These are phyloP conservation scores for Chalcosyrphus nemorum DNA, from an alignment of 2,888 invertebrate species.

Conservation along the genomic window DNA sequence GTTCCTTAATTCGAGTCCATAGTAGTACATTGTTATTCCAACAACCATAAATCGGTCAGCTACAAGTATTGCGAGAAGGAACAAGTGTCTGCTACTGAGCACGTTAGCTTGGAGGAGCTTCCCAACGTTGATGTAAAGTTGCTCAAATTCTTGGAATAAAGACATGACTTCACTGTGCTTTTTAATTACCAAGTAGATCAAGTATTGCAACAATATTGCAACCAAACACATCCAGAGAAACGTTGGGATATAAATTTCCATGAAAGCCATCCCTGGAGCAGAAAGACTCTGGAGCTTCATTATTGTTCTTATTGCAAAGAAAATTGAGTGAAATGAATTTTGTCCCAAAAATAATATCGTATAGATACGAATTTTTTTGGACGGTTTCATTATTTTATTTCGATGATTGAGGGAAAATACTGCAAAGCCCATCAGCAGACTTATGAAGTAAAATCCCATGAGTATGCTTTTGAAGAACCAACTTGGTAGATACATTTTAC, in stretches of 20 bases:
- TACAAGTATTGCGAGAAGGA: background rate
- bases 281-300: background rate
- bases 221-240: background rate
- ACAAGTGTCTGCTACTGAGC: background rate
- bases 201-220: background rate
- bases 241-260: background rate
- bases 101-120: background rate
- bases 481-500: background rate
- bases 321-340: background rate
- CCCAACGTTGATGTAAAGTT: background rate
- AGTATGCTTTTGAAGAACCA: background rate
- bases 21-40: background rate
- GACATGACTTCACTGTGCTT: background rate
- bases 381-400: background rate
- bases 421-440: background rate
- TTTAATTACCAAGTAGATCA: background rate
- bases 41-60: background rate
- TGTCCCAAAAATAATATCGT: background rate
- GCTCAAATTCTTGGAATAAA: background rate
- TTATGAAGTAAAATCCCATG: background rate
- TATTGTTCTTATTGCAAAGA: background rate
- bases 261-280: background rate
- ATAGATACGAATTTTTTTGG: background rate
- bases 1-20: too few species aligned
- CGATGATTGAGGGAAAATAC: background rate